Evolutionary conservation across 2,113 vertebrate species (phyloP), one percentile per base, ranked within the genome.

Genomic region (Lycaon pictus): DNA sequence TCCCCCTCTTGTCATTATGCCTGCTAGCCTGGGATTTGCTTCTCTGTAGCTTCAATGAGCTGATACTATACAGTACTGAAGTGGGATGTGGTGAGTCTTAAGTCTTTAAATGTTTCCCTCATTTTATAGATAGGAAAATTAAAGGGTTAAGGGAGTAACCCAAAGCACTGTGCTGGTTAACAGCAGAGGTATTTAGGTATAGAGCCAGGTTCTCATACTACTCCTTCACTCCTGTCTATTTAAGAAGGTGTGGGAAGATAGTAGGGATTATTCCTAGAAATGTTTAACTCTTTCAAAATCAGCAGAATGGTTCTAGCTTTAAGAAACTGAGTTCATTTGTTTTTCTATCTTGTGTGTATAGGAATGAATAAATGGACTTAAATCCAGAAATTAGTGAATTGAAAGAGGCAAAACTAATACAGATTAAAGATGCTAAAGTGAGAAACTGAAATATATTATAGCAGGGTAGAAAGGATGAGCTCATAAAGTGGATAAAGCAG

Each of bases 41-140:
- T 82, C 82, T 88, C 32, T 60, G 0, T 55, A 79, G 4, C 25
- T 84, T 95, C 32, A 80, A 1, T 9, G 0, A 48, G 13, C n/a
- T 81, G 17, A 43, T 85, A 83, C 85, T 76, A 48, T 74, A 74
- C 7, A 92, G 72, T n/a, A 65, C 11, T 89, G 6, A 96, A 65
- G 65, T 6, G n/a, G 79, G 5, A 20, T 51, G 8, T 53, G 20
- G 15, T 62, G 4, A 20, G n/a, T 76, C 88, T 95, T 72, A 80
- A 91, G 69, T 56, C 7, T 63, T 85, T 32, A 25, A 11, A 62
- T 71, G 4, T 48, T 81, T 65, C 93, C 43, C 25, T 96, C 20
- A 83, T 62, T 98, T 96, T 65, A 95, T 3, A 91, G 32, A 82
- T 6, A 86, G 55, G n/a, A 81, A 76, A 82, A 63, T 35, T 35